These are phyloP conservation scores for Lottia gigantea DNA, from an alignment of 2,888 invertebrate genomes.

Conservation along the genomic window DNA sequence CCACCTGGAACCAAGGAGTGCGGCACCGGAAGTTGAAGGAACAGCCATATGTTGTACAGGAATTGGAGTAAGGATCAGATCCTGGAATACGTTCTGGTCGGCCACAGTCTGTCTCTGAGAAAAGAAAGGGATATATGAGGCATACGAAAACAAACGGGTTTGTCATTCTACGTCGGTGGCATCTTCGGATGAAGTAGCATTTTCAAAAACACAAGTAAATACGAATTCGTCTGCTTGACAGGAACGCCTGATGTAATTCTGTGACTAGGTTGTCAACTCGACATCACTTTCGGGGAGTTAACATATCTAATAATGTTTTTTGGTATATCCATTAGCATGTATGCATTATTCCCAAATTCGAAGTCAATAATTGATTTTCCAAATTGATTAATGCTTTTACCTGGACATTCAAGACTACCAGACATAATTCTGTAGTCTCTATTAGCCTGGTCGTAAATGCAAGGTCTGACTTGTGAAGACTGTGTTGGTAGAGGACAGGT, in stretches of 20 bases:
- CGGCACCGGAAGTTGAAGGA: conserved; percentile 46
- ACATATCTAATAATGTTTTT: no score
- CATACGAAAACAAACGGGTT: no score
- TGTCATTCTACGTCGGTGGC: no score
- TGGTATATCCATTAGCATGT: no score
- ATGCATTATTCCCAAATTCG: no score
- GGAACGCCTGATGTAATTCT: background rate
- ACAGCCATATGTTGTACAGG: conserved; percentile 38
- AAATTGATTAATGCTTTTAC: conserved; percentile 21
- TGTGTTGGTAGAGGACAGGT: conserved; percentile 30
- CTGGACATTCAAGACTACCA: conserved; percentile 39
- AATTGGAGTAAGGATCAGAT: conserved; percentile 26
- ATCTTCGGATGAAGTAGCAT: no score
- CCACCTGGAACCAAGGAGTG: conserved; percentile 74
- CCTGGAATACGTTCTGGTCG: conserved; percentile 36
- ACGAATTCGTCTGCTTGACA: no score
- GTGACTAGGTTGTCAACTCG: background rate
- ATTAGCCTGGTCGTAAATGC: conserved; percentile 39
- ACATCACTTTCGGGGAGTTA: no score
- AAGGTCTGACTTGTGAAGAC: conserved; percentile 28
- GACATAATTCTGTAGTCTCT: conserved; percentile 37
- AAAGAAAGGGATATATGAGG: no score
- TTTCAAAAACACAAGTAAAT: no score
- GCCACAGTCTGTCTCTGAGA: conserved; percentile 45
- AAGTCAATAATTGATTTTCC: no score